Base-by-base conservation (phyloP, 2,888 invertebrate species). In the Dorcus parallelipipedus region DNA sequence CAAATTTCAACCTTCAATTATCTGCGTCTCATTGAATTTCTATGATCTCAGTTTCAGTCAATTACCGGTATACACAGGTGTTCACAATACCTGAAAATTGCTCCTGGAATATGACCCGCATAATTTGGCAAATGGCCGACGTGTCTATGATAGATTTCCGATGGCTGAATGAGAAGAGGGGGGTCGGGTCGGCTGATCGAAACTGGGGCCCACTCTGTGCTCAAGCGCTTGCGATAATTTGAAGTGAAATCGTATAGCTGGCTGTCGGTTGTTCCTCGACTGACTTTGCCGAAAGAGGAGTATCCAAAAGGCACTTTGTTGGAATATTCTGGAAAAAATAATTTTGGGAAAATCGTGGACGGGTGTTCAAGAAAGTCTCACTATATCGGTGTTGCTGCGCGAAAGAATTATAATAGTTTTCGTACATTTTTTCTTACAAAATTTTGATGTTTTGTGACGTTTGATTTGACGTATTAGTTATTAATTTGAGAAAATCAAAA, bases 51-150 rank as follows among this genome's bases (percentile, higher is more conserved):
- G 14, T 48, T 23, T 47, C 33, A 26, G 9, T 43, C 47, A 8
- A 51, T 39, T 40, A 39, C 33, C 45, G 9, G 14, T 20, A 2
- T 20, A 3, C 20, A 20, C 3, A 73, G 73, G 8, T 53, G 50
- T 33, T 33, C 26, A 33, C 3, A 33, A 6, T 33, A 87, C 87
- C 89, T 86, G 77, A 88, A 90, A 67, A 82, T 79, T 57, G 81
- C 82, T 14, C 91, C 91, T 0, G 91, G 91, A 53, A 91, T 87
- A 70, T 91, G 91, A 0, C 91, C 91, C 2, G 85, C 83, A 76
- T 91, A 92, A 76, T 86, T 88, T 1, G 91, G 91, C 65, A 90
- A 73, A 80, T 91, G 84, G 4, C 91, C 90, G 40, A 87, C 82
- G 66, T 89, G 86, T 61, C 85, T 85, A 71, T 87, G 88, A 72